These are phyloP conservation scores for Drosophila novamexicana DNA, from an alignment of 1,140 invertebrate genomes.

Conservation along the genomic window DNA sequence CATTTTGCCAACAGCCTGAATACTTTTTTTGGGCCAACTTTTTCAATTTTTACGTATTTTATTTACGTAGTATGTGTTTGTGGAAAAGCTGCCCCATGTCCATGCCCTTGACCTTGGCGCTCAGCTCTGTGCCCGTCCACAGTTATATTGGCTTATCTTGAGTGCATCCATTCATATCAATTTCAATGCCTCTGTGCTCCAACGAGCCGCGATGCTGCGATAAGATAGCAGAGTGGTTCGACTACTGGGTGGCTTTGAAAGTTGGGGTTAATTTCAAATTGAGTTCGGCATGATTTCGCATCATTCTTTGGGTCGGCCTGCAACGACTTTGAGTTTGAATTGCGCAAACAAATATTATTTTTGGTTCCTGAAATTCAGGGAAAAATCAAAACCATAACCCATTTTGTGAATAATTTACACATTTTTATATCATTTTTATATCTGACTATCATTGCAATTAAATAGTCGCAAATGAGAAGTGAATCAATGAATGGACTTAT, in stretches of 20 bases:
- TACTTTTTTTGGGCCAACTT: conserved; percentile 4
- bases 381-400: too few relatives aligned
- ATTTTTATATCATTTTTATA: too few relatives aligned
- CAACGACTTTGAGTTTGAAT: neutral
- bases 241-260: conserved; percentile 44
- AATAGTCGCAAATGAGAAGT: too few relatives aligned
- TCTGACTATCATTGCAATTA: too few relatives aligned
- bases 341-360: too few relatives aligned
- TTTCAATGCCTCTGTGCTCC: conserved; percentile 42
- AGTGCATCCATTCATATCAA: conserved; percentile 45
- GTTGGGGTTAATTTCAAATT: conserved; percentile 6
- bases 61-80: neutral
- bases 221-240: conserved; percentile 50
- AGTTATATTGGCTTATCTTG: conserved; percentile 39
- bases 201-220: conserved; percentile 47
- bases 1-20: neutral
- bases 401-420: too few relatives aligned
- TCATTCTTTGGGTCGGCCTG: neutral
- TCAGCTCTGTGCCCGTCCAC: neutral
- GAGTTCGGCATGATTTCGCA: conserved; percentile 13
- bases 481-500: too few relatives aligned
- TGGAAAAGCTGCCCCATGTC: neutral
- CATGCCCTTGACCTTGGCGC: conserved; percentile 26
- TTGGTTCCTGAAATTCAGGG: neutral
- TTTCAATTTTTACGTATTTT: neutral